Conservation (phyloP, 1,140 invertebrate genomes). For the Lepidurus apus region DNA sequence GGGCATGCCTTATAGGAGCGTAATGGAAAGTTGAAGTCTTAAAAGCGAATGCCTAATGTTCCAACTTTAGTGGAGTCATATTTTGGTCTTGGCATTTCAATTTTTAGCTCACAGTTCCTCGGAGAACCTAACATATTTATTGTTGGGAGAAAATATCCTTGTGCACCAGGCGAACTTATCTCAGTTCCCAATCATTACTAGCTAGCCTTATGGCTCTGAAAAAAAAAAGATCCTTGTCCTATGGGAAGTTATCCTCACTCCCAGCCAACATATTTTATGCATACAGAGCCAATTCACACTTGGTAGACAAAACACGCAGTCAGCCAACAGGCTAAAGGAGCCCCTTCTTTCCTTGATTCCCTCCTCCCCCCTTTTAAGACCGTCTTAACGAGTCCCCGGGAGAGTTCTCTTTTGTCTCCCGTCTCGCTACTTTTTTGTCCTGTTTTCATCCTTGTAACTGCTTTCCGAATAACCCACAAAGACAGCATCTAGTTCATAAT, state of each 20-base stretch:
- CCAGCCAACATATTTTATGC: conserved; percentile 1
- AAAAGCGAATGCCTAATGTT: too few relatives aligned
- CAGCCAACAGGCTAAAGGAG: not conserved
- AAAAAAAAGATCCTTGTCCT: not conserved
- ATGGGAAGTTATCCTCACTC: not conserved
- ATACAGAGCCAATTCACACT: conserved; percentile 1
- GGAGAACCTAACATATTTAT: too few relatives aligned
- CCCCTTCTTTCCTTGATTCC: not conserved
- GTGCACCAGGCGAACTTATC: too few relatives aligned
- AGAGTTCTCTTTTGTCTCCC: not conserved
- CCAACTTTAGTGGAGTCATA: too few relatives aligned
- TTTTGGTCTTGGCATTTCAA: too few relatives aligned
- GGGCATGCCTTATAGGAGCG: too few relatives aligned
- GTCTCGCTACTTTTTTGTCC: not conserved
- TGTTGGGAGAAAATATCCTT: too few relatives aligned
- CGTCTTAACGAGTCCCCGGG: not conserved
- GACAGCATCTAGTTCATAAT: not conserved
- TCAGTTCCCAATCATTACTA: too few relatives aligned
- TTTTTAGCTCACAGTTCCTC: too few relatives aligned
- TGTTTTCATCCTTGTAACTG: not conserved
- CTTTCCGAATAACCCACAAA: not conserved
- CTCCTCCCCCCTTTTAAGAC: not conserved
- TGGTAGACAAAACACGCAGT: conserved; percentile 5
- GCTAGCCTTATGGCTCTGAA: too few relatives aligned
- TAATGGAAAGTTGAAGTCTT: too few relatives aligned